Percentiles rank a stretch among this genome's conserved stretches.
These are phyloP conservation scores for Euclidia mi DNA, from an alignment of 2,888 invertebrate species.

Conservation along the genomic window DNA sequence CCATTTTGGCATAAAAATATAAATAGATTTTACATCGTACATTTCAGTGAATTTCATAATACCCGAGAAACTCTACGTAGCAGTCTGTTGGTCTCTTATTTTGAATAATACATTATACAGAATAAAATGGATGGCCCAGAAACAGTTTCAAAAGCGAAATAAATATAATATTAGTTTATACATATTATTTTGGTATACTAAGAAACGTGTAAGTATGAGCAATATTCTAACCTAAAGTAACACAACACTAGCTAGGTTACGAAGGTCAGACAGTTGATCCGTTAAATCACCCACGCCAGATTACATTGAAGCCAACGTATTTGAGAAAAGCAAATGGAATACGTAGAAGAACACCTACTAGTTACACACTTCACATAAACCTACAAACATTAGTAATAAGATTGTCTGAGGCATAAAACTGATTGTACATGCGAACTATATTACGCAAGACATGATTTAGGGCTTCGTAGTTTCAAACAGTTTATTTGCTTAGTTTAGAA, in stretches of 20 bases:
- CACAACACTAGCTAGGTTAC: constrained; percentile 11
- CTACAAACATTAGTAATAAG: constrained; percentile 17
- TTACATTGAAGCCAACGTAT: constrained; percentile 18
- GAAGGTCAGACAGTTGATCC: constrained; percentile 23
- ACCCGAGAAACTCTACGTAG: too few relatives aligned
- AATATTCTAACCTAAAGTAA: constrained; percentile 1
- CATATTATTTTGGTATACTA: not conserved
- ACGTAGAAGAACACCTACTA: constrained; percentile 18
- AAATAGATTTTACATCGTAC: too few relatives aligned
- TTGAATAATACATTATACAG: too few relatives aligned
- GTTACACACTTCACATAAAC: constrained; percentile 9
- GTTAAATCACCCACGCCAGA: constrained; percentile 15
- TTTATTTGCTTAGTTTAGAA: too few relatives aligned
- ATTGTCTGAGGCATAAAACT: constrained; percentile 8
- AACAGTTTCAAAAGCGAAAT: too few relatives aligned
- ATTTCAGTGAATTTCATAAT: too few relatives aligned
- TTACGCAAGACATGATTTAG: too few relatives aligned
- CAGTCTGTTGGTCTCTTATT: too few relatives aligned
- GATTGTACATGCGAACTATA: constrained; percentile 2
- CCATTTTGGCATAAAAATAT: too few relatives aligned
- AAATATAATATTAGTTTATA: not conserved
- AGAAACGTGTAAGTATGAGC: constrained; percentile 1
- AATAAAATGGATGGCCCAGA: too few relatives aligned
- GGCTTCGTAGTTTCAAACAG: too few relatives aligned
- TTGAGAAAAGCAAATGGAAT: constrained; percentile 10